Evolutionary conservation across 2,113 vertebrate genomes (phyloP).

Genomic region (Paramormyrops kingsleyae): DNA sequence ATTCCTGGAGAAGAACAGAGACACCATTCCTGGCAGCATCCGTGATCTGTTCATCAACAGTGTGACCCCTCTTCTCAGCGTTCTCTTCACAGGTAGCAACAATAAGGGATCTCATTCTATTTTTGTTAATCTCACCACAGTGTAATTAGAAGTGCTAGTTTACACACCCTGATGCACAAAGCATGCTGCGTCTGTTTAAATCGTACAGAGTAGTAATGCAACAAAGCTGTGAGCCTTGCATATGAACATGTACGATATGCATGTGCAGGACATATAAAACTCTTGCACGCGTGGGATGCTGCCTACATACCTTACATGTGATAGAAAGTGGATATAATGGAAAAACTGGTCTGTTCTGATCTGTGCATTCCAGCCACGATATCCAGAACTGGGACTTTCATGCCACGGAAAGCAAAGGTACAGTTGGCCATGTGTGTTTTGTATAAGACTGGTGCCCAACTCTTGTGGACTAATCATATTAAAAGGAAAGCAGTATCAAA

Average conservation of each 20-base stretch:
- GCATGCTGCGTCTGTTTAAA: background rate
- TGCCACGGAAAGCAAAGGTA: constrained; percentile 63
- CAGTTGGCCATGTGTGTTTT: background rate
- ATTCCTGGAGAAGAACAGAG: constrained; percentile 69
- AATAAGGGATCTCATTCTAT: background rate
- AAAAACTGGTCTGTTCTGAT: background rate
- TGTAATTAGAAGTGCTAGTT: background rate
- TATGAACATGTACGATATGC: background rate
- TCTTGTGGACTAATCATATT: background rate
- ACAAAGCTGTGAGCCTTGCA: background rate
- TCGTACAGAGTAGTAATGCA: background rate
- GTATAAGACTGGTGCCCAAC: background rate
- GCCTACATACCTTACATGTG: background rate
- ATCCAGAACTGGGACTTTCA: constrained; percentile 64
- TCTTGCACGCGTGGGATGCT: background rate
- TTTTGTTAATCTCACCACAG: background rate
- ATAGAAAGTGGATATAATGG: background rate
- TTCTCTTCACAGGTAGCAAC: constrained; percentile 58
- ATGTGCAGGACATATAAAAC: background rate
- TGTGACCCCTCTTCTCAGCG: constrained; percentile 57
- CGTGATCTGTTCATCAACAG: constrained; percentile 62
- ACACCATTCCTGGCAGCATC: constrained; percentile 58
- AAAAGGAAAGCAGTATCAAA: background rate
- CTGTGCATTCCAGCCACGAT: constrained; percentile 53
- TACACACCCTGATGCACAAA: background rate